These are phyloP conservation scores for Frankliniella fusca DNA, from an alignment of 2,888 invertebrate species.

Conservation along the genomic window DNA sequence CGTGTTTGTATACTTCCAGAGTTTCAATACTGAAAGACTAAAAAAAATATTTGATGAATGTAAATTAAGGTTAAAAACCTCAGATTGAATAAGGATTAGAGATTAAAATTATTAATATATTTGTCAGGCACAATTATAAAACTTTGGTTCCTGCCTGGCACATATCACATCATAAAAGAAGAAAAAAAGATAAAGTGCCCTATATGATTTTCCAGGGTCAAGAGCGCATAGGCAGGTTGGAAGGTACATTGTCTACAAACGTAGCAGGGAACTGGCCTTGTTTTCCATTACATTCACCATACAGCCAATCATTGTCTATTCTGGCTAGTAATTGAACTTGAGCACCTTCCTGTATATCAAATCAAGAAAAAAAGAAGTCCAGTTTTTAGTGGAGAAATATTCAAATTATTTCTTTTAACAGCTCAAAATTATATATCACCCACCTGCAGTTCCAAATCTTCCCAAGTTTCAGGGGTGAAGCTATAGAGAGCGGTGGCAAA, in stretches of 20 bases:
- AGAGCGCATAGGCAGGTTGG: background rate
- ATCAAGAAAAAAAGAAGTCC: constrained; percentile 40
- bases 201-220: background rate
- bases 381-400: constrained; percentile 14
- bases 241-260: constrained; percentile 52
- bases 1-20: background rate
- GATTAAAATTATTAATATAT: background rate
- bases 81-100: background rate
- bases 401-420: background rate
- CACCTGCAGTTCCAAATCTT: constrained; percentile 57
- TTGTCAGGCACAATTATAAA: background rate
- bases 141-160: background rate
- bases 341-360: constrained; percentile 54
- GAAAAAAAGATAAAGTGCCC: background rate
- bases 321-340: constrained; percentile 61
- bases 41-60: background rate
- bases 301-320: constrained; percentile 74
- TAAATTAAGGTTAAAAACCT: background rate
- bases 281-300: constrained; percentile 62
- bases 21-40: background rate
- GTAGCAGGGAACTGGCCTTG: constrained; percentile 75
- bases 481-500: constrained; percentile 62
- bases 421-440: constrained; percentile 36
- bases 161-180: constrained; percentile 9
- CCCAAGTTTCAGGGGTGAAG: constrained; percentile 60